These are phyloP conservation scores for Drosophila affinis DNA, from an alignment of 2,888 invertebrate genomes.

Conservation along the genomic window DNA sequence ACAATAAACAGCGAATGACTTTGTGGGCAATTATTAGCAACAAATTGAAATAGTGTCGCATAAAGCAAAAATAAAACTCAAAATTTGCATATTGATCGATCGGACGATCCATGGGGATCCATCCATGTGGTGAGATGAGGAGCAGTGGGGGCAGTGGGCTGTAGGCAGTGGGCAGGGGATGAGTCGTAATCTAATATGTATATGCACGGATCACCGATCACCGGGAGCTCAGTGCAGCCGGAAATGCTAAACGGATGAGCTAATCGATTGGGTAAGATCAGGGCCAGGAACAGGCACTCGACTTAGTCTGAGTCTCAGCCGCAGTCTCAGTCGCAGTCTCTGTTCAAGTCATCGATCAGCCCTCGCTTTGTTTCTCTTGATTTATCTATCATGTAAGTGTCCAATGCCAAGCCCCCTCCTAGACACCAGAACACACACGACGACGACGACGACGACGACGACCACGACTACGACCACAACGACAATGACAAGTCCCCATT, in stretches of 20 bases:
- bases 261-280: conserved; percentile 40
- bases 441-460: conserved; percentile 5
- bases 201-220: conserved; percentile 4
- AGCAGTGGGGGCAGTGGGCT: too few relatives aligned
- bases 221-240: conserved; percentile 31
- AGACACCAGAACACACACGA: conserved; percentile 40
- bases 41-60: conserved; percentile 59
- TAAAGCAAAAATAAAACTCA: conserved; percentile 35
- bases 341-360: conserved; percentile 24
- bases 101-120: conserved; percentile 8
- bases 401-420: conserved; percentile 41
- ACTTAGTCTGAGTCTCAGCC: too few relatives aligned
- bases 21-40: conserved; percentile 66
- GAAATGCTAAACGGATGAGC: conserved; percentile 57
- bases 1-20: conserved; percentile 56
- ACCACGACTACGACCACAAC: conserved; percentile 1
- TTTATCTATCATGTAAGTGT: conserved; percentile 42
- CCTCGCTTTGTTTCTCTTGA: conserved; percentile 40
- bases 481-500: conserved; percentile 38
- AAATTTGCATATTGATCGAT: conserved; percentile 58
- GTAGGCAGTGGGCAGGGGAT: background rate
- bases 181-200: conserved; percentile 6
- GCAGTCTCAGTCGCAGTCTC: too few relatives aligned
- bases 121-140: background rate
- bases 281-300: conserved; percentile 27